Conservation (phyloP, 2,888 invertebrate species). For the Kryphioiulus occultus region DNA sequence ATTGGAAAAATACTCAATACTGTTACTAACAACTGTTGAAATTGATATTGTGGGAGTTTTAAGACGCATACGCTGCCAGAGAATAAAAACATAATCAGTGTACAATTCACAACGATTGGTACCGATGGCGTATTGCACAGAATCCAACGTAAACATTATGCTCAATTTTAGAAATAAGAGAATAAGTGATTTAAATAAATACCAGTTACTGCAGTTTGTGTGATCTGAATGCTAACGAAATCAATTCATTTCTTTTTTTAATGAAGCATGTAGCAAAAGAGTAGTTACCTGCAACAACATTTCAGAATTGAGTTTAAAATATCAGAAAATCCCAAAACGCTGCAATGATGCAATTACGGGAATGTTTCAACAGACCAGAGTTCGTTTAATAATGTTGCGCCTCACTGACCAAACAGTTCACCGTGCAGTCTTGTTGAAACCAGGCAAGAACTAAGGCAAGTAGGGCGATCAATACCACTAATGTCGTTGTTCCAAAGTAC, state of each 20-base stretch:
- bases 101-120: background rate
- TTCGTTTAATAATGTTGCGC: too few relatives aligned
- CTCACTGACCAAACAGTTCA: background rate
- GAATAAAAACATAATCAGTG: background rate
- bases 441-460: background rate
- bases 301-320: too few relatives aligned
- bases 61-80: background rate
- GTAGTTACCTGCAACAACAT: too few relatives aligned
- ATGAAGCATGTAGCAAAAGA: too few relatives aligned
- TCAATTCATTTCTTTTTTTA: too few relatives aligned
- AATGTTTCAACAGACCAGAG: too few relatives aligned
- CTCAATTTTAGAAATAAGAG: background rate
- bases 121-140: background rate
- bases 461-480: background rate
- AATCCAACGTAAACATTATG: background rate
- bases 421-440: too few relatives aligned
- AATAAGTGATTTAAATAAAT: background rate
- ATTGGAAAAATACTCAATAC: background rate
- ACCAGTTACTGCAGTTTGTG: background rate
- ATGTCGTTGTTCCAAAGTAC: background rate
- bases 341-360: background rate
- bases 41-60: too few relatives aligned
- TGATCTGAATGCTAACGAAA: too few relatives aligned
- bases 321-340: too few relatives aligned
- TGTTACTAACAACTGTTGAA: too few relatives aligned